phyloP scores from a whole-genome alignment of 2,888 invertebrate species.

The Sarcophaga caerulescens region DNA sequence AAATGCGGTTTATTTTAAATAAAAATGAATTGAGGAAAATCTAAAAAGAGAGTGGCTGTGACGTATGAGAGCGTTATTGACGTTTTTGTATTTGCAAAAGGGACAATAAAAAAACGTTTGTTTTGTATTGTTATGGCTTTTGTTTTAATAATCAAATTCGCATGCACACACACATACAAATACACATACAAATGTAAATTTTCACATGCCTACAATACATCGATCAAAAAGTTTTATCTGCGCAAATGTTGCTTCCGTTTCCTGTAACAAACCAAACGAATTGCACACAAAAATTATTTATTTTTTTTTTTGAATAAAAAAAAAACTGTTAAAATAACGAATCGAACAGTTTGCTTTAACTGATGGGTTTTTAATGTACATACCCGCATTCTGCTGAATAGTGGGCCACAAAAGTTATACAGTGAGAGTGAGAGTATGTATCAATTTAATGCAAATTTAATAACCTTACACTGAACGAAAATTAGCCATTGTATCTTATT shows the following conservation, averaged over 20 bases:
- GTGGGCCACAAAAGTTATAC: not conserved
- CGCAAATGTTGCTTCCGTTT: slow-evolving; percentile 35
- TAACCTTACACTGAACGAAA: not conserved
- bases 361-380: slow-evolving; percentile 51
- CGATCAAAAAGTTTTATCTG: slow-evolving; percentile 37
- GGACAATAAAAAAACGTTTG: too few relatives aligned
- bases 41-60: too few relatives aligned
- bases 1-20: too few relatives aligned
- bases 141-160: too few relatives aligned
- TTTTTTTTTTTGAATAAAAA: slow-evolving; percentile 9
- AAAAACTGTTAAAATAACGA: not conserved
- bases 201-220: not conserved
- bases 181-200: not conserved
- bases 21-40: too few relatives aligned
- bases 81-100: too few relatives aligned
- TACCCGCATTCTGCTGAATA: not conserved
- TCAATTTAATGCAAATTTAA: not conserved
- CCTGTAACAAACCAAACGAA: slow-evolving; percentile 35
- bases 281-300: slow-evolving; percentile 15
- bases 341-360: slow-evolving; percentile 16
- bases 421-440: too few relatives aligned
- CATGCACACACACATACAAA: too few relatives aligned
- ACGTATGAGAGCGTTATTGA: too few relatives aligned
- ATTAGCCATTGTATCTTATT: too few relatives aligned
- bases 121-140: too few relatives aligned